Evolutionary conservation across 2,113 vertebrate genomes (phyloP).

Genomic region (Phrynosoma platyrhinos): DNA sequence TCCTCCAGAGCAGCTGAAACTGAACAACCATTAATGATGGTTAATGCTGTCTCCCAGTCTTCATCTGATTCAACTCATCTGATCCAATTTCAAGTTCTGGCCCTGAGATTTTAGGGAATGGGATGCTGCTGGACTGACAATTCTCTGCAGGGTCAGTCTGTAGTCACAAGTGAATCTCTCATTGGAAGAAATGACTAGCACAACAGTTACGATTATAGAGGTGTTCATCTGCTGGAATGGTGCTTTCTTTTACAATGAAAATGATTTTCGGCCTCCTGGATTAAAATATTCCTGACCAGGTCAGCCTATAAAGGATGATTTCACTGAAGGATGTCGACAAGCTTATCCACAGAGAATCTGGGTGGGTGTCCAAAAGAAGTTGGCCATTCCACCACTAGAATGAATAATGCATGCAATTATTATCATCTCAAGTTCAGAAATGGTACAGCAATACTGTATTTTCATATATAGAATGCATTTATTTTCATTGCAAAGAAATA

Average conservation of each 20-base stretch:
- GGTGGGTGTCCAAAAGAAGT: neutral
- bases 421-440: conserved; percentile 39
- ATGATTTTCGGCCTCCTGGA: neutral
- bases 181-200: neutral
- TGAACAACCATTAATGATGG: no score
- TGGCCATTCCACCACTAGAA: neutral
- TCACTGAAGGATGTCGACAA: neutral
- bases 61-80: no score
- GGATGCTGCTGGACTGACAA: no score
- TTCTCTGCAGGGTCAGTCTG: neutral
- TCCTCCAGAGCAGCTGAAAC: no score
- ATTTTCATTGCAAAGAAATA: conserved; percentile 57
- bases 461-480: conserved; percentile 38
- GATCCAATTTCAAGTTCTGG: no score
- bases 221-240: neutral
- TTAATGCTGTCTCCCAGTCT: no score
- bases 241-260: neutral
- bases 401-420: conserved; percentile 1
- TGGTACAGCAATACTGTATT: conserved; percentile 20
- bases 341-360: neutral
- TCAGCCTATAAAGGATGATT: neutral
- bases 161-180: neutral
- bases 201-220: neutral
- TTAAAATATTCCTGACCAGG: neutral
- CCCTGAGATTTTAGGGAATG: no score